Percentiles rank a stretch among this genome's conserved stretches.
Conservation (phyloP, 2,888 invertebrate genomes). For the Romanomermis culicivorax region DNA sequence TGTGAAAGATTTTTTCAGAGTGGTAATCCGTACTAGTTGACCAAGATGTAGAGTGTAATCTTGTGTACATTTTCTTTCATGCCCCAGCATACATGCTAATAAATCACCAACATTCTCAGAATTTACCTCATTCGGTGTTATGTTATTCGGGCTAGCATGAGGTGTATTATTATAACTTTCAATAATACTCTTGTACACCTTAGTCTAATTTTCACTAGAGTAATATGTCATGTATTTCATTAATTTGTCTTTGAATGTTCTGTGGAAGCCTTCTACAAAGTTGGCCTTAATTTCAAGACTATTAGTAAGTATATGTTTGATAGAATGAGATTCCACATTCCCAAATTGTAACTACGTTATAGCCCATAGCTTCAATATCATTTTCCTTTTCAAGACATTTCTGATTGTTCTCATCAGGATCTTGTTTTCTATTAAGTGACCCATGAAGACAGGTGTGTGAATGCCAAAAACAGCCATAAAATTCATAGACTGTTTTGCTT, state of each 20-base stretch:
- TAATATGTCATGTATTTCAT: not conserved
- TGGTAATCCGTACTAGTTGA: not conserved
- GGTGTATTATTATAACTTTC: not conserved
- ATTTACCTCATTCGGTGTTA: not conserved
- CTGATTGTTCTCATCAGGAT: too few relatives aligned
- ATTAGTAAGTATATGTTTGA: not conserved
- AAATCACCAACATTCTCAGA: not conserved
- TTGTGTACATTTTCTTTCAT: not conserved
- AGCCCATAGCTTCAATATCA: too few relatives aligned
- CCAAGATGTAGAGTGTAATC: not conserved
- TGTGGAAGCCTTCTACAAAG: not conserved
- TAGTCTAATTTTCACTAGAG: not conserved
- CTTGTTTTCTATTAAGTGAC: too few relatives aligned
- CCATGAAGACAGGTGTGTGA: too few relatives aligned
- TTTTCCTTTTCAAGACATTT: too few relatives aligned
- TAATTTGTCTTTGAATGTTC: not conserved
- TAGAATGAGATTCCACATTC: not conserved
- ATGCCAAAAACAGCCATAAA: too few relatives aligned
- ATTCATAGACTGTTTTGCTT: too few relatives aligned
- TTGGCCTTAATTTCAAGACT: not conserved
- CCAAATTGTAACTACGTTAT: too few relatives aligned
- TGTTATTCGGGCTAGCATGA: not conserved
- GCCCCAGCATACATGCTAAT: not conserved
- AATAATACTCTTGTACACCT: not conserved
- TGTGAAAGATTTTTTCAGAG: not conserved